These are phyloP conservation scores for Heliothis subflexa DNA, from an alignment of 1,140 invertebrate genomes.

Conservation along the genomic window DNA sequence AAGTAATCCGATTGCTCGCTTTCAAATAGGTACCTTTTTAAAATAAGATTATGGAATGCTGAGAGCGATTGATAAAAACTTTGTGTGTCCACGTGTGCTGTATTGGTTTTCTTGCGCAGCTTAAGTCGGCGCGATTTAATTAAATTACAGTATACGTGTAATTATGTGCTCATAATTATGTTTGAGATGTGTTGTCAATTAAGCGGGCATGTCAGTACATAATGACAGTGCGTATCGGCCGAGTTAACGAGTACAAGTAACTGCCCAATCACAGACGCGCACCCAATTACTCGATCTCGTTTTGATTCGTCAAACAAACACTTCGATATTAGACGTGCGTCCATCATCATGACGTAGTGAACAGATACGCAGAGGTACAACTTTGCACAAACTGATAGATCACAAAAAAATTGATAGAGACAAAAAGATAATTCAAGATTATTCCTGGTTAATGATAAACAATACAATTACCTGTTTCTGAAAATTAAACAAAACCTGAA, in stretches of 20 bases:
- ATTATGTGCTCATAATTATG: neutral
- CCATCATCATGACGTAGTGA: conserved; percentile 54
- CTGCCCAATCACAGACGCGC: conserved; percentile 27
- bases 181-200: conserved; percentile 13
- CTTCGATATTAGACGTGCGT: conserved; percentile 38
- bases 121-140: neutral
- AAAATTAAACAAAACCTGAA: no score
- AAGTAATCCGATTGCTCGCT: conserved; percentile 61
- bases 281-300: conserved; percentile 56
- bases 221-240: neutral
- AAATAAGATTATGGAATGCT: conserved; percentile 58
- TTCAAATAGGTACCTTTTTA: conserved; percentile 57
- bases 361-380: neutral
- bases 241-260: neutral
- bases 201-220: neutral
- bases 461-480: no score
- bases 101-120: neutral
- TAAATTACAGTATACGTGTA: conserved; percentile 4
- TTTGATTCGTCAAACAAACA: conserved; percentile 71
- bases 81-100: neutral
- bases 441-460: no score
- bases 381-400: neutral
- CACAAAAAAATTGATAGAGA: neutral
- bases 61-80: conserved; percentile 43
- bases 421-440: no score